These are phyloP conservation scores for Arizona elegans DNA, from an alignment of 2,113 vertebrate genomes.

Conservation along the genomic window DNA sequence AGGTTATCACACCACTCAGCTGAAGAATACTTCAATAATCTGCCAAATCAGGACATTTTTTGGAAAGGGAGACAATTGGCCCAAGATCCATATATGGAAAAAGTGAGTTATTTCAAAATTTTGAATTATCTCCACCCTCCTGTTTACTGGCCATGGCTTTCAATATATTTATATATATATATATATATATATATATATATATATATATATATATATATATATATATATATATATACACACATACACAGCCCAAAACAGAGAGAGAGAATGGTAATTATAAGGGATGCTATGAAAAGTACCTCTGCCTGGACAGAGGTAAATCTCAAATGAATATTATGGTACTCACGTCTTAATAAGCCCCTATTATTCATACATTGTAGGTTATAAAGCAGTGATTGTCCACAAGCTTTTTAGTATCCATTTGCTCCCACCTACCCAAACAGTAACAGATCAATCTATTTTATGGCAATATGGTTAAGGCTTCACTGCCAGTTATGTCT, in stretches of 20 bases:
- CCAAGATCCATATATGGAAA: background rate
- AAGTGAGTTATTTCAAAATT: background rate
- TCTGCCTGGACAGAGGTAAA: background rate
- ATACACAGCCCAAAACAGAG: background rate
- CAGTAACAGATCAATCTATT: background rate
- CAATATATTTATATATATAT: no score
- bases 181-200: no score
- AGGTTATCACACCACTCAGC: background rate
- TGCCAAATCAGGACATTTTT: background rate
- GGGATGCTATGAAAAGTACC: background rate
- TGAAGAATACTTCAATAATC: background rate
- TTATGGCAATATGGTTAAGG: background rate
- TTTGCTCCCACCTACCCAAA: background rate
- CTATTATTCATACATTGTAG: background rate
- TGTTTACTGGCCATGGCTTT: background rate
- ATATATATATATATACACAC: no score
- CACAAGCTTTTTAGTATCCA: background rate
- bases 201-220: no score
- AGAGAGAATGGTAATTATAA: background rate
- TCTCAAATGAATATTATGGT: background rate
- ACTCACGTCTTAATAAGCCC: background rate
- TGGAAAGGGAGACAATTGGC: background rate
- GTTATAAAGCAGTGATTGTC: background rate
- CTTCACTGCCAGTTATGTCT: background rate
- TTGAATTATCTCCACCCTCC: background rate